These are phyloP conservation scores for Pyrgus malvae DNA, from an alignment of 2,888 invertebrate species.

Conservation along the genomic window DNA sequence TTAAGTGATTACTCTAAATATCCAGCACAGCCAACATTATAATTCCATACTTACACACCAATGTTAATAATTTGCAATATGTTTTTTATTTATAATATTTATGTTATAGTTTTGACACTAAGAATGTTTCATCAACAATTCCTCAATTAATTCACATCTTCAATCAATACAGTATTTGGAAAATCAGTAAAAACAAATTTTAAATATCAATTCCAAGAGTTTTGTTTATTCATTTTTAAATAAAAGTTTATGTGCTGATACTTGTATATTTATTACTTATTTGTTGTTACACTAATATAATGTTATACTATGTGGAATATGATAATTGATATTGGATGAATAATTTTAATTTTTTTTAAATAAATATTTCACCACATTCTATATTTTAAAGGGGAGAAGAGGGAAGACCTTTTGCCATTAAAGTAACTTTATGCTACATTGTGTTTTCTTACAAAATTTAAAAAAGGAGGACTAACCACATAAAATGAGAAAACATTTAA, in stretches of 20 bases:
- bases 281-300: no score
- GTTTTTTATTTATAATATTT: neutral
- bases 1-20: constrained; percentile 31
- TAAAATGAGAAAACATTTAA: no score
- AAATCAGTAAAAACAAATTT: no score
- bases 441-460: neutral
- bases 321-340: no score
- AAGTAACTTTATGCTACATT: neutral
- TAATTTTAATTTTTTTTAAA: neutral
- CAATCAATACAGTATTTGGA: no score
- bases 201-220: constrained; percentile 8
- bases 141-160: neutral
- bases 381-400: neutral
- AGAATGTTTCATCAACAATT: constrained; percentile 1
- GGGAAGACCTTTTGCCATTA: neutral
- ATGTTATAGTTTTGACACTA: neutral
- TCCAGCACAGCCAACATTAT: constrained; percentile 68
- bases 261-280: no score
- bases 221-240: no score
- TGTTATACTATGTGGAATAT: no score
- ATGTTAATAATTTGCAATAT: constrained; percentile 6
- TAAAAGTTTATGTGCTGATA: neutral
- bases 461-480: no score
- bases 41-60: constrained; percentile 48
- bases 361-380: neutral